Conservation (phyloP, 2,113 vertebrate species). For the Scomber japonicus region DNA sequence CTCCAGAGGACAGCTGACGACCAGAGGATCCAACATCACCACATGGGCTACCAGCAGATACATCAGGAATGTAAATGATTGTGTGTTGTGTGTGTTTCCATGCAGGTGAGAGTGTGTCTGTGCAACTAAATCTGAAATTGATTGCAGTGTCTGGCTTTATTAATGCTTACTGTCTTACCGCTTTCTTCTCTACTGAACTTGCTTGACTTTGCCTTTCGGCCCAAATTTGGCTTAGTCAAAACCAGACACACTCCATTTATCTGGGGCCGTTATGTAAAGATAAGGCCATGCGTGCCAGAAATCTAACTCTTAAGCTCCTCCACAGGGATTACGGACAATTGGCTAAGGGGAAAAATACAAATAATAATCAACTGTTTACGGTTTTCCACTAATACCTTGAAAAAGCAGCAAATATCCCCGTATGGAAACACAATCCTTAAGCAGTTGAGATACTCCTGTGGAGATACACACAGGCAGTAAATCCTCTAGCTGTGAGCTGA, state of each 20-base stretch:
- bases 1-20: slow-evolving; percentile 42
- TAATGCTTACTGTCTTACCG: slow-evolving; percentile 51
- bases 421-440: slow-evolving; percentile 54
- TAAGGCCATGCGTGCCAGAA: slow-evolving; percentile 56
- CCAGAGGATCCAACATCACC: slow-evolving; percentile 21
- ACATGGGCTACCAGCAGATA: slow-evolving; percentile 8
- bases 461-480: slow-evolving; percentile 35
- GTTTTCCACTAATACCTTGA: slow-evolving; percentile 64
- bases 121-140: slow-evolving; percentile 61
- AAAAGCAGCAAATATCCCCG: slow-evolving; percentile 52
- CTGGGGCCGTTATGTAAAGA: slow-evolving; percentile 63
- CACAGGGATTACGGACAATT: slow-evolving; percentile 76
- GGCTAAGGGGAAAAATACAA: slow-evolving; percentile 63
- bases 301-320: slow-evolving; percentile 75
- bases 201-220: slow-evolving; percentile 43
- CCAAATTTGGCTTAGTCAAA: slow-evolving; percentile 47
- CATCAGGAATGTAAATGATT: slow-evolving; percentile 37
- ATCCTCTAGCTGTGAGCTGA: slow-evolving; percentile 58
- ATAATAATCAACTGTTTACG: slow-evolving; percentile 75
- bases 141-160: slow-evolving; percentile 61
- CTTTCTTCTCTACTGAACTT: slow-evolving; percentile 42
- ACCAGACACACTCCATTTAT: slow-evolving; percentile 50
- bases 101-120: slow-evolving; percentile 11
- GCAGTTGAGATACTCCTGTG: slow-evolving; percentile 43
- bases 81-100: slow-evolving; percentile 23